phyloP scores from a whole-genome alignment of 2,888 invertebrate species.

The Eupithecia tripunctaria region DNA sequence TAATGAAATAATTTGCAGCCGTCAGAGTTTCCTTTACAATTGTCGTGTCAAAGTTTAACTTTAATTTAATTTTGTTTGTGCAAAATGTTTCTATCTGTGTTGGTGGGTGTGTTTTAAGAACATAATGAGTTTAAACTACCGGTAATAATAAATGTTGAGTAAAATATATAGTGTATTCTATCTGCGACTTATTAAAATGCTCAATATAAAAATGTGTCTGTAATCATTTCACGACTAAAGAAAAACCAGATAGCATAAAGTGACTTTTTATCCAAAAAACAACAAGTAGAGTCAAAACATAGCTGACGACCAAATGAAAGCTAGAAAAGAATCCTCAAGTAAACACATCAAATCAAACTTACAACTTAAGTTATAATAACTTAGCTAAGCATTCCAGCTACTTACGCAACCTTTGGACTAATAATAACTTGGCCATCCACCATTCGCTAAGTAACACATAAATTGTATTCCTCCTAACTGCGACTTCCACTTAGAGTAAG shows the following conservation, averaged over 20 bases:
- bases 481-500: constrained; percentile 42
- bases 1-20: constrained; percentile 13
- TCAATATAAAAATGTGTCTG: too few relatives aligned
- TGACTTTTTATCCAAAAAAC: too few relatives aligned
- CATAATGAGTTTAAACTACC: too few relatives aligned
- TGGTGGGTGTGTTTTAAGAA: not conserved
- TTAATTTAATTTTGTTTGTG: not conserved
- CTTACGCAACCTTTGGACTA: constrained; percentile 7
- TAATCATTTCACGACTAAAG: not conserved
- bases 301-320: not conserved
- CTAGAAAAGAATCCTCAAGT: not conserved
- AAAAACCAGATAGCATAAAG: too few relatives aligned
- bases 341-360: not conserved
- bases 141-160: too few relatives aligned
- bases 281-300: not conserved
- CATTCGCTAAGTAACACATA: constrained; percentile 45
- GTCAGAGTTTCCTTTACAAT: constrained; percentile 3
- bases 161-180: too few relatives aligned
- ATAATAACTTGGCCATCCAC: constrained; percentile 40
- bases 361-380: not conserved
- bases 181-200: too few relatives aligned
- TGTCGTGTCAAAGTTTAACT: not conserved
- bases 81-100: not conserved
- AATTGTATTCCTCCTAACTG: constrained; percentile 46
- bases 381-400: not conserved